Conservation (phyloP, 1,140 invertebrate species). For the Caenorhabditis remanei region DNA sequence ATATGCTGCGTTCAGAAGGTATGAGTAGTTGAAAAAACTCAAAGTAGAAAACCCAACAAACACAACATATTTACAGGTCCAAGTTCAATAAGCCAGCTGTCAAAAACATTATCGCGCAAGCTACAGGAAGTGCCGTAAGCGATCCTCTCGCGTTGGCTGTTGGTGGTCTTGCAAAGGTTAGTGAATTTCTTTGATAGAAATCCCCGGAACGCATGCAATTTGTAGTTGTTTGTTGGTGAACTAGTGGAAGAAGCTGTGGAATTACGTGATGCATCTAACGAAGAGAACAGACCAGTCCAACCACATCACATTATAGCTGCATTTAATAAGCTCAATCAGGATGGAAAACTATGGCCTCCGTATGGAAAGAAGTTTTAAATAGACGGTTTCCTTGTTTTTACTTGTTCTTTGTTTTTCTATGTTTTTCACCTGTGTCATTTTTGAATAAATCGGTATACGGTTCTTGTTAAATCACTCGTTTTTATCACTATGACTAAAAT, state of each 20-base stretch:
- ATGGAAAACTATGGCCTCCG: constrained; percentile 55
- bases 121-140: background rate
- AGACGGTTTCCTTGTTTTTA: background rate
- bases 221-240: constrained; percentile 61
- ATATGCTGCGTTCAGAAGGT: constrained; percentile 61
- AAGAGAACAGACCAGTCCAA: constrained; percentile 53
- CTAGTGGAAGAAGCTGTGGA: constrained; percentile 63
- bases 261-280: constrained; percentile 38
- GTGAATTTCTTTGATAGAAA: background rate
- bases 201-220: background rate
- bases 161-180: constrained; percentile 60
- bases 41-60: background rate
- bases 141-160: constrained; percentile 61
- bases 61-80: background rate
- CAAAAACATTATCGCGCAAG: constrained; percentile 23
- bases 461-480: background rate
- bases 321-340: background rate
- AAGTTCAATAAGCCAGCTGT: constrained; percentile 1
- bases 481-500: background rate
- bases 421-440: background rate
- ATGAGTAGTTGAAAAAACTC: background rate
- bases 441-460: background rate
- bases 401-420: background rate
- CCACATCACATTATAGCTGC: constrained; percentile 57
- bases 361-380: constrained; percentile 34